Percentiles rank a stretch among this genome's conserved stretches.
Evolutionary conservation across 30 jellyfish, hydroid and myxozoan species (phyloP).

Genomic region (Rhopilema esculentum): DNA sequence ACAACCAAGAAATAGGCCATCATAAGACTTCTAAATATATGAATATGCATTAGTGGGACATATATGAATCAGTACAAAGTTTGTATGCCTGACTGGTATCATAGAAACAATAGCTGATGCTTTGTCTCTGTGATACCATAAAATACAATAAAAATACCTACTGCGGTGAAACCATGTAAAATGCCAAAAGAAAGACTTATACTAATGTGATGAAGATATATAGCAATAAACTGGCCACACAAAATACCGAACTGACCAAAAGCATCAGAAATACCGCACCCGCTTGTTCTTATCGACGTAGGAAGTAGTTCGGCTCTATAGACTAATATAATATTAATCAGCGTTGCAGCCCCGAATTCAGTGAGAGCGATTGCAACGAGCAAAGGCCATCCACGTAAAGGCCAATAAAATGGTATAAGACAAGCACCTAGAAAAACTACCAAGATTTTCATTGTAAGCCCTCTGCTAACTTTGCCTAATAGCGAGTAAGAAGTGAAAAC

Average conservation of each 20-base stretch:
- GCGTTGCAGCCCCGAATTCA: not conserved
- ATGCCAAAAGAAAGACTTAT: not conserved
- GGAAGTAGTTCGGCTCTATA: slow-evolving; percentile 2
- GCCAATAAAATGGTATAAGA: not conserved
- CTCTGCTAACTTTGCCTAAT: not conserved
- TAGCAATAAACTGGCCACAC: not conserved
- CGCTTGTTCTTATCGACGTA: not conserved
- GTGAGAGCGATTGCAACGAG: not conserved
- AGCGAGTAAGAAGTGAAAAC: not conserved
- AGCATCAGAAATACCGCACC: not conserved
- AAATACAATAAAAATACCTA: no score
- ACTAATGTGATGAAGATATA: not conserved
- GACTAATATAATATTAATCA: not conserved
- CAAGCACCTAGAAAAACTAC: not conserved
- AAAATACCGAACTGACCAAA: not conserved
- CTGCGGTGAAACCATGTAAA: no score
- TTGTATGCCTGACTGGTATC: no score
- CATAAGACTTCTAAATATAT: no score
- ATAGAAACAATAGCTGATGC: no score
- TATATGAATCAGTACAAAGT: no score
- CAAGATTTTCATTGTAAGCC: not conserved
- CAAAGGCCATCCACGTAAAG: not conserved
- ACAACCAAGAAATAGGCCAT: no score
- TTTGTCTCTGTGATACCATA: no score
- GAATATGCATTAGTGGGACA: no score